Evolutionary conservation across 2,888 invertebrate genomes (phyloP).

Genomic region (Microplitis manilae): DNA sequence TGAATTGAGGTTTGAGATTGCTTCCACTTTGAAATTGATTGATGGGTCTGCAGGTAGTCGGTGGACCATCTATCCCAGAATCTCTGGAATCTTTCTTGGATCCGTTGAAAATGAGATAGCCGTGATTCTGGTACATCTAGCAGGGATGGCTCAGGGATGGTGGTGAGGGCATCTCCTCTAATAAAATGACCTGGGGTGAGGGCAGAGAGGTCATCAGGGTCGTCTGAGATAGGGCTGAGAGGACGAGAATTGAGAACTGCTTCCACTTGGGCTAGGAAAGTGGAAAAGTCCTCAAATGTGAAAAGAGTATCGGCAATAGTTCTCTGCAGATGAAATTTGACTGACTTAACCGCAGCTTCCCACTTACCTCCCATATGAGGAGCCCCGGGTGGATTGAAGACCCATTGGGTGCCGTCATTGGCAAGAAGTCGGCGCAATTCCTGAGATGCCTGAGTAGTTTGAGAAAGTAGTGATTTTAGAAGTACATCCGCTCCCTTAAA

Average conservation of each 20-base stretch:
- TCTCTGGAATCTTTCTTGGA: no score
- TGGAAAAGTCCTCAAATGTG: neutral
- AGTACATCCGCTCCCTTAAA: constrained; percentile 31
- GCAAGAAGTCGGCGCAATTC: neutral
- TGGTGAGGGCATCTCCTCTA: no score
- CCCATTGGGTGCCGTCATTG: constrained; percentile 50
- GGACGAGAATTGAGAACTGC: neutral
- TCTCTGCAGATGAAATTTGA: constrained; percentile 53
- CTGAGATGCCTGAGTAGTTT: neutral
- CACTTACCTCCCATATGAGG: constrained; percentile 59
- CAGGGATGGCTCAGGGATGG: no score
- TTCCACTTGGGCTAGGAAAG: neutral
- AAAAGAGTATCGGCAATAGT: constrained; percentile 41
- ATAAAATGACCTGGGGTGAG: no score
- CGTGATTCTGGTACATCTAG: no score
- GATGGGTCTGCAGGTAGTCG: no score
- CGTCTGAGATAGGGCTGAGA: no score
- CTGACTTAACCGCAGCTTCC: constrained; percentile 55
- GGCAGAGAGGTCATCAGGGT: no score
- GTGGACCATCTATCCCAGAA: no score
- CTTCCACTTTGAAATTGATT: no score
- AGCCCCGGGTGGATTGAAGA: constrained; percentile 55
- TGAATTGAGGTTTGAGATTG: no score
- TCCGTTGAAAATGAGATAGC: no score
- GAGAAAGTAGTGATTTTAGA: constrained; percentile 14